Conservation (phyloP, 2,797 vertebrate genomes). For the Poeciliopsis gracilis region DNA sequence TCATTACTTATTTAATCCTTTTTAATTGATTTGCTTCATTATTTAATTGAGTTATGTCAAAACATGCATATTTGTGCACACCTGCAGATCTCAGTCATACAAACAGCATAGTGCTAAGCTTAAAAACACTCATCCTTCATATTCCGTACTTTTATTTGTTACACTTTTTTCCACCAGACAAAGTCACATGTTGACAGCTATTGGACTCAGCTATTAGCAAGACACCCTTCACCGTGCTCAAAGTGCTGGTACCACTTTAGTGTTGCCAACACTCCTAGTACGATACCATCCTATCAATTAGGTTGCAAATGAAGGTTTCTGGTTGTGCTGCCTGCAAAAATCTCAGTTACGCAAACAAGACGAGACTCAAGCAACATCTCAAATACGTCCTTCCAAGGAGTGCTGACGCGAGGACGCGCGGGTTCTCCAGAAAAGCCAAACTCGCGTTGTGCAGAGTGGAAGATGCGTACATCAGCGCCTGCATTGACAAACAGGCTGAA, state of each 20-base stretch:
- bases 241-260: not conserved
- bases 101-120: not conserved
- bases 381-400: not conserved
- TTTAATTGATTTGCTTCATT: not conserved
- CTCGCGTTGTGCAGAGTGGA: not conserved
- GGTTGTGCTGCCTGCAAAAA: not conserved
- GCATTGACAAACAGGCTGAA: slow-evolving; percentile 4
- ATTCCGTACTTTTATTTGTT: not conserved
- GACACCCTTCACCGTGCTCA: not conserved
- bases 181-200: not conserved
- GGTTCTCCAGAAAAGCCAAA: not conserved
- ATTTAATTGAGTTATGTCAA: not conserved
- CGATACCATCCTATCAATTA: not conserved
- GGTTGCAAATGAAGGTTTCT: not conserved
- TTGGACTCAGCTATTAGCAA: not conserved
- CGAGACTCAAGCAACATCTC: not conserved
- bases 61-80: not conserved
- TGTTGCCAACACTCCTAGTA: not conserved
- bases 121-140: not conserved
- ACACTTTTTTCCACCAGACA: not conserved
- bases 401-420: not conserved
- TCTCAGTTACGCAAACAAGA: not conserved
- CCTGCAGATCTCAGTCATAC: not conserved
- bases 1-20: not conserved
- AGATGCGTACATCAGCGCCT: not conserved